phyloP scores from a whole-genome alignment of 2,888 invertebrate species.

The Nomada fucata region DNA sequence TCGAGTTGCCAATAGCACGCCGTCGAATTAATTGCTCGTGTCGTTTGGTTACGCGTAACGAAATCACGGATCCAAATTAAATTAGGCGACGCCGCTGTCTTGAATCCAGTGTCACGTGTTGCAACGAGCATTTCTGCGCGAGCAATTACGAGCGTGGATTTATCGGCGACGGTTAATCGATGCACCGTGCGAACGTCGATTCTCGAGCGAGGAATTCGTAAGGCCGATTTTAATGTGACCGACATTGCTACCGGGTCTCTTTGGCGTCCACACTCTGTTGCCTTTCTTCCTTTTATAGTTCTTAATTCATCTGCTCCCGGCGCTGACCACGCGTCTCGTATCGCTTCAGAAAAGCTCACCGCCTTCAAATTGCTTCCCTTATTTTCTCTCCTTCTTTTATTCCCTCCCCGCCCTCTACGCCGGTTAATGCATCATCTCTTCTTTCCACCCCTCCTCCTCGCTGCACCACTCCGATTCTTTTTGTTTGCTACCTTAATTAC shows the following conservation, averaged over 20 bases:
- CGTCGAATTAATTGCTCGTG: constrained; percentile 40
- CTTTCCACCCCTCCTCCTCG: no score
- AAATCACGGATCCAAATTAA: constrained; percentile 38
- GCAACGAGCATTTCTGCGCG: constrained; percentile 1
- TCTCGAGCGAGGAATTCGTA: neutral
- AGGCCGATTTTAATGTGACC: neutral
- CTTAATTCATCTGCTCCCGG: neutral
- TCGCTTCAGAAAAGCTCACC: neutral
- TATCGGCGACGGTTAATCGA: constrained; percentile 16
- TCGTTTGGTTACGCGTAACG: constrained; percentile 23
- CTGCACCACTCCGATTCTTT: neutral
- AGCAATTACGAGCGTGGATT: neutral
- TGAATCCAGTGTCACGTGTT: neutral
- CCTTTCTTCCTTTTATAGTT: neutral
- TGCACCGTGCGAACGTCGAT: neutral
- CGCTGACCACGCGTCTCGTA: neutral
- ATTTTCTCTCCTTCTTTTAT: no score
- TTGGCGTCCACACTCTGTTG: neutral
- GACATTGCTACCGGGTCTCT: neutral
- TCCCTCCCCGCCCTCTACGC: neutral
- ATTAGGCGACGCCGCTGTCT: constrained; percentile 26
- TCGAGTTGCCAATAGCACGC: constrained; percentile 51
- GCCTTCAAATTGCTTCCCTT: neutral
- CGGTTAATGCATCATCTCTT: neutral
- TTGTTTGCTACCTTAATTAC: constrained; percentile 58